Percentiles rank a stretch among this genome's conserved stretches.
Conservation (phyloP, 2,888 invertebrate species). For the Drosophila paramelanica region DNA sequence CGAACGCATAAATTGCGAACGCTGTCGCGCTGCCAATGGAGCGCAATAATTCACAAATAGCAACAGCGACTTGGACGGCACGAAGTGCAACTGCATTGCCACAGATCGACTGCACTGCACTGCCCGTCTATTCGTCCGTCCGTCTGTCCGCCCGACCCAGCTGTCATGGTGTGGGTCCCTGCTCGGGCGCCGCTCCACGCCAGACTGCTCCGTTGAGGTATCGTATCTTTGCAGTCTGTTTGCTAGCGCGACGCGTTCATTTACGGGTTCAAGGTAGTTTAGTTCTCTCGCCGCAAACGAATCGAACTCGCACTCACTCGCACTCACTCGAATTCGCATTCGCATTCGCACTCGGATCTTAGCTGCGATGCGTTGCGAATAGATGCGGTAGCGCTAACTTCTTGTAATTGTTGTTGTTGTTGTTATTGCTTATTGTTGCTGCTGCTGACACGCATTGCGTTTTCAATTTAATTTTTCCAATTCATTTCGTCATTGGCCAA, state of each 20-base stretch:
- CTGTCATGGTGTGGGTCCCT: constrained; percentile 10
- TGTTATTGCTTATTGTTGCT: constrained; percentile 19
- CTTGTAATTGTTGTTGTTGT: constrained; percentile 28
- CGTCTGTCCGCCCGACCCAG: neutral
- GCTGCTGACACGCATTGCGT: constrained; percentile 49
- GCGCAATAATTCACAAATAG: constrained; percentile 79
- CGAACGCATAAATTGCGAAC: constrained; percentile 77
- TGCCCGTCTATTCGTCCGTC: neutral
- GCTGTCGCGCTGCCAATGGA: constrained; percentile 76
- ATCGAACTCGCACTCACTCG: constrained; percentile 24
- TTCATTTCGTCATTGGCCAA: constrained; percentile 45
- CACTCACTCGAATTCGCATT: neutral
- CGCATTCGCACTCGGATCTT: constrained; percentile 17
- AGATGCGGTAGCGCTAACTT: constrained; percentile 35
- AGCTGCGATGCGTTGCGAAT: constrained; percentile 31
- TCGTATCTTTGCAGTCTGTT: constrained; percentile 42
- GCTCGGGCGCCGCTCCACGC: constrained; percentile 32
- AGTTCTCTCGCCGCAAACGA: constrained; percentile 51
- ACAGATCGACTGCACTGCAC: constrained; percentile 2
- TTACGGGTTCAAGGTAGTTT: constrained; percentile 76
- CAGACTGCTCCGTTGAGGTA: constrained; percentile 32
- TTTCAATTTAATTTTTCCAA: constrained; percentile 38
- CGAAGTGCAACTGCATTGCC: constrained; percentile 59
- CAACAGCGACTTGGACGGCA: constrained; percentile 51
- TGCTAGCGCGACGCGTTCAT: constrained; percentile 51